Base-by-base conservation (phyloP, 1,140 invertebrate genomes). In the Magallana ariakensis region DNA sequence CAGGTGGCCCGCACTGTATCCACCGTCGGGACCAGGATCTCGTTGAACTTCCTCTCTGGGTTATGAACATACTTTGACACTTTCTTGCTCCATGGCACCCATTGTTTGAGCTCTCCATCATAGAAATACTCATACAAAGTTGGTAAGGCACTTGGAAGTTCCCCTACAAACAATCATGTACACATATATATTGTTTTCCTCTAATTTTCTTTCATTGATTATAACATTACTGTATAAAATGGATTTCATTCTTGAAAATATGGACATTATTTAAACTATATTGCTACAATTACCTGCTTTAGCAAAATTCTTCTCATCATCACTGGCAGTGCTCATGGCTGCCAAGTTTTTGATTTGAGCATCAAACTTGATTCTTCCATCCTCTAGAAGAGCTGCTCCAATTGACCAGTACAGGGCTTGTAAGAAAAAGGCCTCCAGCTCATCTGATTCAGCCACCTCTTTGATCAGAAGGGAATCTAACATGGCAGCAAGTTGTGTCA, bases 11-110 rank as follows among this genome's bases (percentile, higher is more conserved):
- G 95, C 9, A 97, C 95, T 0, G 97, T 98, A 92, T 98, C 98
- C 0, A 97, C 96, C 0, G 98, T 99, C 0, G 97, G 98, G 2
- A 99, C 97, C 15, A 98, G 95, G 91, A 98, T 98, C 83, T 98
- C 96, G 16, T 96, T 96, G 93, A 97, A 98, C 90, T 96, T 96
- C 90, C 96, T 96, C 0, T 95, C 91, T 0, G 95, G 94, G 90
- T 97, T 96, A 92, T 98, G 97, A 0, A 96, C 90, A 92, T 98
- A 98, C 11, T 95, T 92, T 0, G 96, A 96, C 7, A 98, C 96
- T 46, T 97, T 92, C 95, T 96, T 96, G 87, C 96, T 96, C 97
- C 97, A 98, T 9, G 97, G 96, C n/a, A 96, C 95, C 98, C 98
- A 99, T n/a, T 96, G 95, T 54, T 92, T 91, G 83, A 93, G 55